phyloP scores from a whole-genome alignment of 1,140 invertebrate genomes.

The Aculops lycopersici region DNA sequence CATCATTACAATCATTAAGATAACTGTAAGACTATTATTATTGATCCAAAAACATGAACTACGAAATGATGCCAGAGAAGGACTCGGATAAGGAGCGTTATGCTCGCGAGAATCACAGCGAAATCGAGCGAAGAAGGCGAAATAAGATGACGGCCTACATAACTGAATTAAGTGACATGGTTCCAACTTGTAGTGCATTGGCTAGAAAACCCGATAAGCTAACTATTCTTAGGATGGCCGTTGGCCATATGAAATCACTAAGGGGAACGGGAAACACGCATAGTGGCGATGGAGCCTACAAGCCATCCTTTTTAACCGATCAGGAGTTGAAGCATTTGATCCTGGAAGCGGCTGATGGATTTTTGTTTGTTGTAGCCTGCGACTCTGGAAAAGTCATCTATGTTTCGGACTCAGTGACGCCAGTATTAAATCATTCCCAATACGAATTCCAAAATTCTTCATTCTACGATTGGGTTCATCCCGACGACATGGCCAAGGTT shows the following conservation, averaged over 20 bases:
- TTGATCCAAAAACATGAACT: too few species aligned
- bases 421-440: conserved; percentile 79
- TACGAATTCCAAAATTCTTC: conserved; percentile 84
- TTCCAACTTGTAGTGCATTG: conserved; percentile 82
- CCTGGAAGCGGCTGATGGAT: conserved; percentile 80
- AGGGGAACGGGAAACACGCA: conserved; percentile 76
- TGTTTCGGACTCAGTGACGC: conserved; percentile 86
- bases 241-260: conserved; percentile 91
- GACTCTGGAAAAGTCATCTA: conserved; percentile 87
- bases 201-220: conserved; percentile 95
- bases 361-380: conserved; percentile 91
- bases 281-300: conserved; percentile 56
- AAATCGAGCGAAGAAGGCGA: conserved; percentile 79
- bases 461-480: conserved; percentile 80
- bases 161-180: conserved; percentile 97
- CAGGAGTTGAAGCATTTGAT: conserved; percentile 96
- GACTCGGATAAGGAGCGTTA: background rate
- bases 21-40: too few species aligned
- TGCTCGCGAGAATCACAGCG: conserved; percentile 75
- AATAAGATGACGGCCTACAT: conserved; percentile 99
- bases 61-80: background rate
- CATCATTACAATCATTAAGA: too few species aligned
- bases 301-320: conserved; percentile 92
- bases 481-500: conserved; percentile 81
- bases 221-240: conserved; percentile 94